Percentiles rank a stretch among this genome's conserved stretches.
phyloP scores from a whole-genome alignment of 2,113 vertebrate genomes.

The Thunnus thynnus region DNA sequence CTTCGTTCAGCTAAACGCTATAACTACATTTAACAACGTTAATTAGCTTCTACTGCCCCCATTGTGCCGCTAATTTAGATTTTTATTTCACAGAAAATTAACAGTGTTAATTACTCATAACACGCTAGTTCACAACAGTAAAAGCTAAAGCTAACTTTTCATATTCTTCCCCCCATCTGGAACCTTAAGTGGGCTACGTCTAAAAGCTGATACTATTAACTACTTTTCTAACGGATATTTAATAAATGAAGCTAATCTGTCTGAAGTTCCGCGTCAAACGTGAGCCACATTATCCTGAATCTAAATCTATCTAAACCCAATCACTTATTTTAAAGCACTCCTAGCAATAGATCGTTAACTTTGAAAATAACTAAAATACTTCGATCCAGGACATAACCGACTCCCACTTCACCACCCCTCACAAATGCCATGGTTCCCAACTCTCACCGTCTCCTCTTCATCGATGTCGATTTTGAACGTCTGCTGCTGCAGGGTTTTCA shows the following conservation, averaged over 20 bases:
- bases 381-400: conserved; percentile 54
- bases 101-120: not conserved
- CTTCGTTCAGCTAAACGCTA: not conserved
- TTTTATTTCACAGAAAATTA: not conserved
- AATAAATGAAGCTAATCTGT: not conserved
- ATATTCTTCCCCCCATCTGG: not conserved
- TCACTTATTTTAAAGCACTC: not conserved
- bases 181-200: conserved; percentile 41
- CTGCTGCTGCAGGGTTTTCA: conserved; percentile 96
- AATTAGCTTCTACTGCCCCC: not conserved
- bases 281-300: accelerated
- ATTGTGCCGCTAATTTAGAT: not conserved
- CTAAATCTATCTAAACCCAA: accelerated
- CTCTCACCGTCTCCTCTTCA: conserved; percentile 88
- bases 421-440: conserved; percentile 36
- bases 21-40: not conserved
- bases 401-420: conserved; percentile 62
- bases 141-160: not conserved
- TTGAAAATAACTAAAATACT: conserved; percentile 4
- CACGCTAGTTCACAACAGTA: not conserved
- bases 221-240: conserved; percentile 6
- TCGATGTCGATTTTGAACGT: conserved; percentile 95
- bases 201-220: conserved; percentile 53
- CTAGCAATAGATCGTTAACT: not conserved
- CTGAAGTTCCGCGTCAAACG: too few relatives aligned